These are phyloP conservation scores for Falco berigora DNA, from an alignment of 2,797 vertebrate genomes.

Conservation along the genomic window DNA sequence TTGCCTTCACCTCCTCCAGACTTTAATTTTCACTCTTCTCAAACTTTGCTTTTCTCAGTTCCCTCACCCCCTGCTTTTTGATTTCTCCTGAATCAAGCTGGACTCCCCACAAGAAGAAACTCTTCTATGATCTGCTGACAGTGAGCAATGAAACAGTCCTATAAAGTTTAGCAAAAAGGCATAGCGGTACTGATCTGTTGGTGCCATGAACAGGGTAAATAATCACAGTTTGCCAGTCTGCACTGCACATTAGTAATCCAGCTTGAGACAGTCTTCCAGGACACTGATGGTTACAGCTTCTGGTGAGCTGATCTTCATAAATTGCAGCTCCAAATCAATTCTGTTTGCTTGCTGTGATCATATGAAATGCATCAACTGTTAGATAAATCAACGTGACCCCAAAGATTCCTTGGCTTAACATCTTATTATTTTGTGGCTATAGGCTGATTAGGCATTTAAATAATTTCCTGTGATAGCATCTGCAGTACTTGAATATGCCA, in stretches of 20 bases:
- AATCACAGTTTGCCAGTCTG: not conserved
- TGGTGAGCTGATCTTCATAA: slow-evolving; percentile 27
- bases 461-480: not conserved
- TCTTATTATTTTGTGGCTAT: slow-evolving; percentile 17
- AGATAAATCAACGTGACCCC: slow-evolving; percentile 24
- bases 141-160: not conserved
- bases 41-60: not conserved
- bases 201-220: not conserved
- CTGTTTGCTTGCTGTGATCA: slow-evolving; percentile 23
- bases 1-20: not conserved
- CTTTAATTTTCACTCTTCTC: not conserved
- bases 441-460: slow-evolving; percentile 17
- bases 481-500: slow-evolving; percentile 28
- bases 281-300: slow-evolving; percentile 1
- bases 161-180: not conserved
- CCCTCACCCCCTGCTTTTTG: not conserved
- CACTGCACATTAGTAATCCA: not conserved
- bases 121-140: not conserved
- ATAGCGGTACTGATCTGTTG: not conserved
- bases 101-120: not conserved
- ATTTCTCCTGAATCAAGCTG: not conserved
- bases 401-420: slow-evolving; percentile 15
- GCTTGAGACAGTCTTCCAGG: not conserved
- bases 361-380: slow-evolving; percentile 36
- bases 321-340: slow-evolving; percentile 50